Conservation (phyloP, 2,797 vertebrate genomes). For the Allobates femoralis region DNA sequence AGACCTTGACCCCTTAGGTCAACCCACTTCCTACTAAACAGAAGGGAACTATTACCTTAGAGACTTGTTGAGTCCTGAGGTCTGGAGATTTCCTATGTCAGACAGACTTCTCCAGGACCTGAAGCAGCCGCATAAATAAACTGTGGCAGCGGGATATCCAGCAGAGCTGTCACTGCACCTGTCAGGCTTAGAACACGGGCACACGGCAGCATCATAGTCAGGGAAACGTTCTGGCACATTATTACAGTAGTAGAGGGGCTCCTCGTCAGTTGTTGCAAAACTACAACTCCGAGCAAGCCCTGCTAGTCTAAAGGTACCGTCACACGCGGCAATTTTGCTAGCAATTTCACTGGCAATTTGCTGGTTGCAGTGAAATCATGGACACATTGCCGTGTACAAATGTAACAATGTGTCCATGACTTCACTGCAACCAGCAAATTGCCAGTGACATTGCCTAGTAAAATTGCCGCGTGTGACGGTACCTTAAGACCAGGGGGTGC, state of each 20-base stretch:
- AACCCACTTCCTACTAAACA: conserved; percentile 55
- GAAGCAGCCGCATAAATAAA: conserved; percentile 7
- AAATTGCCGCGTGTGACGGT: too few relatives aligned
- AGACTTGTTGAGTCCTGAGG: conserved; percentile 20
- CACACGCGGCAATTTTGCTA: too few relatives aligned
- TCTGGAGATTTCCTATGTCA: conserved; percentile 25
- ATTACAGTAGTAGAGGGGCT: background rate
- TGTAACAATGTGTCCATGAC: too few relatives aligned
- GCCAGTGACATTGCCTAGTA: too few relatives aligned
- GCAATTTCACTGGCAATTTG: too few relatives aligned
- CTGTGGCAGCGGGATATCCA: background rate
- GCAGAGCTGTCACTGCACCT: conserved; percentile 14
- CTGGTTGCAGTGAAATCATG: too few relatives aligned
- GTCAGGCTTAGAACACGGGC: background rate
- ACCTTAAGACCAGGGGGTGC: too few relatives aligned
- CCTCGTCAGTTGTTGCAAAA: background rate
- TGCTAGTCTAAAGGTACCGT: too few relatives aligned
- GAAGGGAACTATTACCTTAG: conserved; percentile 58
- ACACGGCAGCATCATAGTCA: background rate
- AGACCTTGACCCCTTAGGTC: conserved; percentile 43
- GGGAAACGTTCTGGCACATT: too few relatives aligned
- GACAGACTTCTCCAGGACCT: conserved; percentile 27
- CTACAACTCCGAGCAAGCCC: background rate
- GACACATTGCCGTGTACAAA: too few relatives aligned
- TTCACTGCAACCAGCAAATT: too few relatives aligned